Conservation (phyloP, 2,888 invertebrate species). For the Tenthredo scrophulariae region DNA sequence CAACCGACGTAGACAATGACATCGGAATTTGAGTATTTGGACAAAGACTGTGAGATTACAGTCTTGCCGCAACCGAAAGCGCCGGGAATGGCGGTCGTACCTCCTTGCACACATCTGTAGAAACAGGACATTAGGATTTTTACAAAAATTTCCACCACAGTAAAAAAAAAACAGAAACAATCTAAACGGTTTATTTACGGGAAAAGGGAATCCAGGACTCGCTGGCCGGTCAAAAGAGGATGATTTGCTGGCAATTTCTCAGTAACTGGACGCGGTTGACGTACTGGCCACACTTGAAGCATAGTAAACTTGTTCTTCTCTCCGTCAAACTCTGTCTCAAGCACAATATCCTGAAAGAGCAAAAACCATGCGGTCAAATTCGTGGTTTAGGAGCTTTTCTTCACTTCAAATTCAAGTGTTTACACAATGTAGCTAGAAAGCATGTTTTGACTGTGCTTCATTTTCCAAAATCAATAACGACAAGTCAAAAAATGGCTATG, state of each 20-base stretch:
- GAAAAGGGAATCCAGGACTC: constrained; percentile 98
- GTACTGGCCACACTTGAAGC: constrained; percentile 99
- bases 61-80: constrained; percentile 99
- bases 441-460: background rate
- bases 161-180: constrained; percentile 4
- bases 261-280: constrained; percentile 96
- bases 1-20: constrained; percentile 99
- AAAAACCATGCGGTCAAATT: background rate
- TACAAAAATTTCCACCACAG: background rate
- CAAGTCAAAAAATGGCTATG: background rate
- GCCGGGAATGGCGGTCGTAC: constrained; percentile 99
- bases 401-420: background rate
- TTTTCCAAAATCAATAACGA: background rate
- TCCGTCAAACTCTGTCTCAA: constrained; percentile 99
- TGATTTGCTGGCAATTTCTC: constrained; percentile 99
- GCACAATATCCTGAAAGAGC: constrained; percentile 88
- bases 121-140: background rate
- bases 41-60: constrained; percentile 99
- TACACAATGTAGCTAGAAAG: background rate
- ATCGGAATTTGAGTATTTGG: constrained; percentile 99
- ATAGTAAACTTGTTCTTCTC: constrained; percentile 94
- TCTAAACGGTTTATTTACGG: constrained; percentile 84
- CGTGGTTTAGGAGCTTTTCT: background rate
- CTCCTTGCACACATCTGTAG: constrained; percentile 95
- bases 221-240: constrained; percentile 98